These are phyloP conservation scores for Periplaneta americana DNA, from an alignment of 1,140 invertebrate genomes.

Conservation along the genomic window DNA sequence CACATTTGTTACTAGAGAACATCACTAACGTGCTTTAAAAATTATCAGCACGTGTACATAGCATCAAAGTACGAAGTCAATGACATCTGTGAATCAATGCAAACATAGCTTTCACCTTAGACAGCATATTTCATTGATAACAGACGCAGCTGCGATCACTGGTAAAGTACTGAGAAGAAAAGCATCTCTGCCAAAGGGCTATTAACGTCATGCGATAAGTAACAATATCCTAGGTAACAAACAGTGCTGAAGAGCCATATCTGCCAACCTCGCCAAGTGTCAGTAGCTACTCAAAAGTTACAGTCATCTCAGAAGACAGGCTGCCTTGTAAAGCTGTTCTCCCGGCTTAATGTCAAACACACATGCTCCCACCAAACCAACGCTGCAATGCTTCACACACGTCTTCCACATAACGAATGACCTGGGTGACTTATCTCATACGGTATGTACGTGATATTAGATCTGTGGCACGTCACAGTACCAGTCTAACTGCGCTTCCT, in stretches of 20 bases:
- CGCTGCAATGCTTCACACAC: too few species aligned
- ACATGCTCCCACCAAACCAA: too few species aligned
- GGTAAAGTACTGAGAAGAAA: background rate
- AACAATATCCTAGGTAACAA: background rate
- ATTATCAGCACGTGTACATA: background rate
- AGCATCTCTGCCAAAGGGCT: background rate
- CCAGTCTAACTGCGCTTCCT: too few species aligned
- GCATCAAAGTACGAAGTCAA: background rate
- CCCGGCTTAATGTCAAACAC: too few species aligned
- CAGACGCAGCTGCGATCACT: background rate
- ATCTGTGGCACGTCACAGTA: too few species aligned
- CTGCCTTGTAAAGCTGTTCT: too few species aligned
- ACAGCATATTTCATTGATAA: background rate
- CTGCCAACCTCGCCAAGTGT: too few species aligned
- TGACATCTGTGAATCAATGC: background rate
- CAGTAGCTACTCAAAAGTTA: too few species aligned
- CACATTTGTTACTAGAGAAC: background rate
- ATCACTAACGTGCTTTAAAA: background rate
- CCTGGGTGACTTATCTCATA: too few species aligned
- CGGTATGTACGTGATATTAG: too few species aligned
- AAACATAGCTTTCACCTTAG: background rate
- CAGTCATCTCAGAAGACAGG: too few species aligned
- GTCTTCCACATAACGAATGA: too few species aligned
- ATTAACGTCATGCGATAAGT: background rate
- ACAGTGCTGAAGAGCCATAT: background rate